Evolutionary conservation across 2,113 vertebrate species (phyloP), one percentile per base, ranked within the genome.

Genomic region (Catharus minimus): DNA sequence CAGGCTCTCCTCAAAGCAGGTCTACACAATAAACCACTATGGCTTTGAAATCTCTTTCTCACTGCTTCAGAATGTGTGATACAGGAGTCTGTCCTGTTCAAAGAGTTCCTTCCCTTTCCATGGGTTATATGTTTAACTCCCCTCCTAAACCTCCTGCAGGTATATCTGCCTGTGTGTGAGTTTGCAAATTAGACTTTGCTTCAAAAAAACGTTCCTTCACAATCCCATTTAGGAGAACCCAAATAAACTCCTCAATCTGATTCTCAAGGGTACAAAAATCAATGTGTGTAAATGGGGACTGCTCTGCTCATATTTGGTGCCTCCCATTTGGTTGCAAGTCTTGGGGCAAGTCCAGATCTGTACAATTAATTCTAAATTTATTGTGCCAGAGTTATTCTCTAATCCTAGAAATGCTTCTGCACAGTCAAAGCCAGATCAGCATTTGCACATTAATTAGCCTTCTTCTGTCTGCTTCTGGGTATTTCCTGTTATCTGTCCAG

Each of bases 261-360:
- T 61, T 50, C 4, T 27, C 14, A 68, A 28, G 10, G 28, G 5
- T 3, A 38, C 11, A 64, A 39, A 15, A 67, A 46, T 23, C 15
- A 22, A 2, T 19, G 15, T 7, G 12, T 10, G 2, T 24, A n/a
- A 49, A 15, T 0, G 2, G 17, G 4, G 7, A 71, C 36, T 46
- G 5, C 14, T 39, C 36, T 22, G 23, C 4, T 47, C 27, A 22
- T 41, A 41, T 46, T n/a, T 47, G 11, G 32, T 27, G 5, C 5
- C 4, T 72, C 8, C n/a, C 2, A 10, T 46, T 46, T 46, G 46
- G 9, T 16, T 50, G 4, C 15, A 66, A 39, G 4, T 20, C 43
- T 50, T 58, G 9, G 5, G 5, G 5, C 39, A 64, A 55, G 8
- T 52, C 18, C 3, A 17, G 11, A 58, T 43, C 24, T 60, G 9